A percentile compares a stretch with the other conserved stretches of the same genome.
Conservation (phyloP, 2,113 vertebrate species). For the Melanerpes aurifrons region DNA sequence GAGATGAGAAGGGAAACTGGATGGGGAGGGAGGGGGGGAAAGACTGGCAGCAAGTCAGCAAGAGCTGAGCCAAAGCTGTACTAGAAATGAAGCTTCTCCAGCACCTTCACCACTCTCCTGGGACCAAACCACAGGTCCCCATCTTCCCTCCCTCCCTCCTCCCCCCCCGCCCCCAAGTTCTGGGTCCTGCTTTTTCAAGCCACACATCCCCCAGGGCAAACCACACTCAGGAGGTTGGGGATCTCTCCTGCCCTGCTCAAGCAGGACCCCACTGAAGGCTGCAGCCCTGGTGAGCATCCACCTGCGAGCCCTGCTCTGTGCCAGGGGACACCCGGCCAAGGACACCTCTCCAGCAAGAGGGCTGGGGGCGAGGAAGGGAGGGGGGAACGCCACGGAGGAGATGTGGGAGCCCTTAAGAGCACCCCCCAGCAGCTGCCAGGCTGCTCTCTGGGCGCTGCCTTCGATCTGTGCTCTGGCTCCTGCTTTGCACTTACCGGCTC, state of each 20-base stretch:
- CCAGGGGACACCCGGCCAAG: no score
- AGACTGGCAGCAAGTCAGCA: not conserved
- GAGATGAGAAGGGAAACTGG: not conserved
- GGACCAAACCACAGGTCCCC: not conserved
- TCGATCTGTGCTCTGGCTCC: constrained; percentile 20
- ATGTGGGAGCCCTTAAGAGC: not conserved
- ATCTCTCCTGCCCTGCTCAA: fast-evolving
- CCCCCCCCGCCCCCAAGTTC: not conserved
- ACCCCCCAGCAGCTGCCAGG: not conserved
- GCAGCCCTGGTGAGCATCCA: fast-evolving
- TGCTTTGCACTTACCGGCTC: constrained; percentile 52
- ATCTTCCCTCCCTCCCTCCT: no score
- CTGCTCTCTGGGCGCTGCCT: not conserved
- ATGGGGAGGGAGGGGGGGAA: not conserved
- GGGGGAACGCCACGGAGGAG: not conserved
- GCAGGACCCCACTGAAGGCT: not conserved
- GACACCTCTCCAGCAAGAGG: not conserved
- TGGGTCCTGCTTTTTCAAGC: not conserved
- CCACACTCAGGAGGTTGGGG: fast-evolving
- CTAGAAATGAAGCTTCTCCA: not conserved
- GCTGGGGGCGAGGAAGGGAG: no score
- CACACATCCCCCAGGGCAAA: not conserved
- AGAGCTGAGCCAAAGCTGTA: not conserved
- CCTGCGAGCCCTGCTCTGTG: not conserved
- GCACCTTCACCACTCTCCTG: fast-evolving